Evolutionary conservation across 2,888 invertebrate genomes (phyloP).

Genomic region (Amphipoea lucens): DNA sequence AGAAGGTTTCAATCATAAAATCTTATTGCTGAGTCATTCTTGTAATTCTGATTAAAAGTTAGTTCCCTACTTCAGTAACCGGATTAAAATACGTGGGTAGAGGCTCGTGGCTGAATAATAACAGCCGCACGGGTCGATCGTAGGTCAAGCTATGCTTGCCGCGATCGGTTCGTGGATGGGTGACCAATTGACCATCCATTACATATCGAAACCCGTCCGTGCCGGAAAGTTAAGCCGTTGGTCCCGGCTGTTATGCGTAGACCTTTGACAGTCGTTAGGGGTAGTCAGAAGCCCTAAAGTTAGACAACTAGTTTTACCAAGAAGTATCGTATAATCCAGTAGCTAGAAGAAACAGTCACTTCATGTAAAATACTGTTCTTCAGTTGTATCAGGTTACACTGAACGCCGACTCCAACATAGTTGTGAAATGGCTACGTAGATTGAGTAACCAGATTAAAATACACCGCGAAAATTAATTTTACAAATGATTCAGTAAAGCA

Average conservation of each 20-base stretch:
- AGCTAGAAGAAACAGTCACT: too few species aligned
- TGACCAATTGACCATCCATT: neutral
- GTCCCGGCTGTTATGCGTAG: neutral
- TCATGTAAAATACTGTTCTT: neutral
- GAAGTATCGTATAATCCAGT: neutral
- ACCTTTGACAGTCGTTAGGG: neutral
- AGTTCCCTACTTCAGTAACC: conserved; percentile 54
- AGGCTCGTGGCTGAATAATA: neutral
- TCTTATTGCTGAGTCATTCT: conserved; percentile 62
- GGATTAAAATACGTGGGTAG: conserved; percentile 49
- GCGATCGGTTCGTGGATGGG: neutral
- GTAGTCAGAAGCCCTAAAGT: neutral
- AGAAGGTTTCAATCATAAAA: conserved; percentile 70
- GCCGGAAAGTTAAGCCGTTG: neutral
- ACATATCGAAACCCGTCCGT: neutral
- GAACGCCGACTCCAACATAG: too few species aligned
- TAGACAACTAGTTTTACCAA: neutral
- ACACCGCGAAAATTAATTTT: conserved; percentile 58
- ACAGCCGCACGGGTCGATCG: neutral
- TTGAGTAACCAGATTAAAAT: conserved; percentile 50
- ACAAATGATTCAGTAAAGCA: conserved; percentile 61
- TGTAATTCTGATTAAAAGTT: conserved; percentile 67
- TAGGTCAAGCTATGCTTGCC: neutral
- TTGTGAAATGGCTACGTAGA: neutral
- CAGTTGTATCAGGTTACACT: neutral